Evolutionary conservation across 2,888 invertebrate species (phyloP), one percentile per base, ranked within the genome.

Genomic region (Cheilosia urbana): DNA sequence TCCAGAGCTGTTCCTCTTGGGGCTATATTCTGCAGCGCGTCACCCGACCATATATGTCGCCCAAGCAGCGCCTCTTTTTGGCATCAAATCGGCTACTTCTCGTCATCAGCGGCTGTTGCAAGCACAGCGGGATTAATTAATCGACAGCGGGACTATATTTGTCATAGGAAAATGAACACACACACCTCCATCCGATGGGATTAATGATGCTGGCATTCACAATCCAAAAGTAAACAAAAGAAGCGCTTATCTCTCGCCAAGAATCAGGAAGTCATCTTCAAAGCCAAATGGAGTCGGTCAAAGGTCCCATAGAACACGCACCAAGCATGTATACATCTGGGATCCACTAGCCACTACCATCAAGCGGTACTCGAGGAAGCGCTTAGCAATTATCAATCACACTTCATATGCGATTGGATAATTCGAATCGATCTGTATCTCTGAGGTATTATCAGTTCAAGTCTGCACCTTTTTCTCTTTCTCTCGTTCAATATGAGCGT

Each of bases 391-490:
- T 80, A 80, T 75, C 84, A 71, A 85, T 80, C 80, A 66, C 84
- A 84, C 75, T 47, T 84, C 77, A 85, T 37, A 37, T 71, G 80
- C 62, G 71, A 80, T 80, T 71, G 57, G 66, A 76, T 85, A 85
- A 84, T 84, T 80, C 65, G 55, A 84, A 71, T 76, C 80, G 76
- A 80, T 85, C 80, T 85, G 80, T 76, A 76, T 85, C 69, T 73
- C 15, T 34, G 66, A 60, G 49, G 71, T 65, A 65, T 73, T 73
- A 73, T 73, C 79, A 60, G 78, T 45, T 71, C 37, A 65, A 58
- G 58, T 65, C 83, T 47, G 62, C 83, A 72, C 73, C 72, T 78
- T 62, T 63, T 66, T 49, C 21, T 27, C 30, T 17, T 17, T 37
- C 7, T 19, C 17, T 7, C 15, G 9, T 9, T 19, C 9, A 1